Evolutionary conservation across 2,797 vertebrate species (phyloP).

Genomic region (Petrocephalus schoutedeni): DNA sequence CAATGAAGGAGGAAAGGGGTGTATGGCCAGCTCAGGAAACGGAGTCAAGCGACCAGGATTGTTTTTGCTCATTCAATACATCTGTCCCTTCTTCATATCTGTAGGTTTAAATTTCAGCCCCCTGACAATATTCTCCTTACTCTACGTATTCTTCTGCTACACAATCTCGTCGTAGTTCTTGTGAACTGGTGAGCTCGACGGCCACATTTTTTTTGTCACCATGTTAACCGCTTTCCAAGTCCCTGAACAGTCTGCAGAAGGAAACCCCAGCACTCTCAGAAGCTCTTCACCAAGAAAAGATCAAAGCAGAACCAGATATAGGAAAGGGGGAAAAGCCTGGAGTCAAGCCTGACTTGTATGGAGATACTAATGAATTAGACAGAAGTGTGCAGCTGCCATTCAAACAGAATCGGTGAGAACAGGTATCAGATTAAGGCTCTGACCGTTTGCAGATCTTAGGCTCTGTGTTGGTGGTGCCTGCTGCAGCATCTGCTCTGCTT

Average conservation of each 20-base stretch:
- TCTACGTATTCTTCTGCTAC: neutral
- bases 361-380: neutral
- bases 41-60: neutral
- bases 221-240: neutral
- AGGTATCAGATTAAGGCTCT: slow-evolving; percentile 42
- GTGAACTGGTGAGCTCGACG: neutral
- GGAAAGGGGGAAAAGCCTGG: neutral
- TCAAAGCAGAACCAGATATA: neutral
- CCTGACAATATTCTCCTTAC: neutral
- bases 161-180: neutral
- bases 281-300: neutral
- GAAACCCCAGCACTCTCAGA: neutral
- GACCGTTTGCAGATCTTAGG: slow-evolving; percentile 93
- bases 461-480: slow-evolving; percentile 89
- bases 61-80: neutral
- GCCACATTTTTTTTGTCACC: neutral
- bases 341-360: neutral
- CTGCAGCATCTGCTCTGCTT: slow-evolving; percentile 89
- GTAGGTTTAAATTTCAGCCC: neutral
- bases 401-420: neutral
- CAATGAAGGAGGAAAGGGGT: neutral
- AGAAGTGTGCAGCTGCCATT: neutral
- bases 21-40: neutral
- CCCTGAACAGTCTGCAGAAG: neutral
- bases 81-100: neutral